phyloP scores from a whole-genome alignment of 2,113 vertebrate genomes.

The Xenopus laevis region DNA sequence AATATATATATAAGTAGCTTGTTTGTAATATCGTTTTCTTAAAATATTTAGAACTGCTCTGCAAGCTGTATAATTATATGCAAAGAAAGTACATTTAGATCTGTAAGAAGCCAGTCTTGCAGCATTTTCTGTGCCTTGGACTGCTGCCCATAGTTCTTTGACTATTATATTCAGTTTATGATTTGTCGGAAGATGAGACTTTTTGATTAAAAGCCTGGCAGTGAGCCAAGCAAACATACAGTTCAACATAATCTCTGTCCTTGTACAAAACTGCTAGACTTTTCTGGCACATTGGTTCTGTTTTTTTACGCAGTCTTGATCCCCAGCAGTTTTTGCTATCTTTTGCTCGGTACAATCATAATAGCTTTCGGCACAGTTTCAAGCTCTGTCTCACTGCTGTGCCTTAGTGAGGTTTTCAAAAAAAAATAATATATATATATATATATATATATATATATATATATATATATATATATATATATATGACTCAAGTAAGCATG shows the following conservation, averaged over 20 bases:
- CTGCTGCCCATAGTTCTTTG: not conserved
- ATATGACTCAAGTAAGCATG: too few species aligned
- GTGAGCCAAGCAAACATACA: not conserved
- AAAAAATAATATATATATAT: too few species aligned
- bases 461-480: too few species aligned
- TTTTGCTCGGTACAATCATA: too few species aligned
- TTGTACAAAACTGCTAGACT: not conserved
- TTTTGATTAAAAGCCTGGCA: not conserved
- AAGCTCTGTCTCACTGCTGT: not conserved
- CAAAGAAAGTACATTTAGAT: not conserved
- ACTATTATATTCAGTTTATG: not conserved
- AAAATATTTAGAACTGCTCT: too few species aligned
- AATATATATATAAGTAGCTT: too few species aligned
- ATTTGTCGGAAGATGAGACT: not conserved
- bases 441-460: too few species aligned
- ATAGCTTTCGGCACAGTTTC: not conserved
- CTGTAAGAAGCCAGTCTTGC: not conserved
- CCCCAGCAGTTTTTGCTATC: too few species aligned
- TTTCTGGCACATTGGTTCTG: not conserved
- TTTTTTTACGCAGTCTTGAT: too few species aligned
- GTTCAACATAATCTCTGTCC: not conserved
- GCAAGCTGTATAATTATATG: too few species aligned
- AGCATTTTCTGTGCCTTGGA: not conserved
- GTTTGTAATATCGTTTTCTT: too few species aligned
- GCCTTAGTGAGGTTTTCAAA: too few species aligned